Base-by-base conservation (phyloP, 2,797 vertebrate species). In the Hypotaenidia okinawae region DNA sequence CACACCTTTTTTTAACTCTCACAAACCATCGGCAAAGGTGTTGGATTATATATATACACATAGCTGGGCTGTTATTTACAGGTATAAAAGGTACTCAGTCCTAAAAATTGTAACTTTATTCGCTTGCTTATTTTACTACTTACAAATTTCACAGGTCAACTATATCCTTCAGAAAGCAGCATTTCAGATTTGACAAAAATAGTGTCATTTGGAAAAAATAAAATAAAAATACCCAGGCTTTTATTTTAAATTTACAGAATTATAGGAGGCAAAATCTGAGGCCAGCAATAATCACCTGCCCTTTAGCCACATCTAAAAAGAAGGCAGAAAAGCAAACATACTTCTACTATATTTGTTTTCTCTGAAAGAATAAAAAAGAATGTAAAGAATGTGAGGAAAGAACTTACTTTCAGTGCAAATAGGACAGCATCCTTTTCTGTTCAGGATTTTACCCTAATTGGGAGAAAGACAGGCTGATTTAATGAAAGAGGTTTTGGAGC, bases 371-470 rank as follows among this genome's bases (percentile, higher is more conserved):
- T 63, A 70, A 55, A 80, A 92, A 68, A 88, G 0, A 76, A 78
- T 80, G 81, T 79, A 64, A 80, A 88, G 47, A 91, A 95, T 58
- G 47, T 33, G 32, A 93, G 94, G 82, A 96, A 98, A 98, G 98
- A 98, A 99, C 99, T 99, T 98, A 99, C 99, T 99, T 99, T 99
- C 99, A 98, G 99, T 99, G 98, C 99, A 99, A 97, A 99, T 99
- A 43, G 99, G 99, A 96, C 99, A 99, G 98, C 99, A 99, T 98
- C 99, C 99, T 92, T 99, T 99, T 95, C 99, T 98, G 98, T 99
- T 99, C 96, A 99, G 98, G 97, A 99, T 99, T 98, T 99, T 99
- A 97, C 99, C 99, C 99, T 99, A 98, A 88, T 97, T 74, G 93
- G 84, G 94, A 96, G 87, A 96, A 97, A 96, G 91, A 97, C 23